Base-by-base conservation (phyloP, 2,797 vertebrate species). In the Sternarchorhynchus goeldii region DNA sequence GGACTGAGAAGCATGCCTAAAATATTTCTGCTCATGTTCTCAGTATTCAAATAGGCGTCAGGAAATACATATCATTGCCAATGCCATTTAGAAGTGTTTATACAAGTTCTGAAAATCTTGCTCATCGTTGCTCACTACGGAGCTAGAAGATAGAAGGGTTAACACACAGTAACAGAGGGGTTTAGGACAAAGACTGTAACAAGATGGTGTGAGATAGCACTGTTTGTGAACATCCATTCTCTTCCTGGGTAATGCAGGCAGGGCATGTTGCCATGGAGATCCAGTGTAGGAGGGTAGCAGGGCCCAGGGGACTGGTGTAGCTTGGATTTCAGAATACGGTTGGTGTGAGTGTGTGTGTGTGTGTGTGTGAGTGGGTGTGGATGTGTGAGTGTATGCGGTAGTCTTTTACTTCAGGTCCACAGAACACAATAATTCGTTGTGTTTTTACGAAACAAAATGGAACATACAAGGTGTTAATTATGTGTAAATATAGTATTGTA, bases 181-280 rank as follows among this genome's bases (percentile, higher is more conserved):
- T 29, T 73, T 36, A 74, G 18, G 55, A 53, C 45, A 45, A 31
- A 66, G 63, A 34, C 41, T 72, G 12, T 2, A 69, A 56, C 31
- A 72, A 7, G 53, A 59, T 29, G n/a, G 34, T 60, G 57, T 65
- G 64, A 66, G 41, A 70, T 45, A 58, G 29, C 58, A 67, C 20
- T 73, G 81, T 58, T 69, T 78, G 68, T 67, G 36, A 75, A 68
- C 68, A 66, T 69, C 65, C 56, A 12, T 68, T 76, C 76, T 77
- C 45, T 78, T 75, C 69, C 76, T 72, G 77, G 78, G 65, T 79
- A 45, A 77, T 79, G 81, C 64, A 76, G 73, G 76, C 77, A 82
- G 81, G 84, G 77, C 63, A 58, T 65, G 85, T 86, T 86, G 81
- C 83, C 77, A 86, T 86, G 83, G 85, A 78, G 83, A 86, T 60